Base-by-base conservation (phyloP, 2,888 invertebrate genomes). In the Drosophila mayaguana region DNA sequence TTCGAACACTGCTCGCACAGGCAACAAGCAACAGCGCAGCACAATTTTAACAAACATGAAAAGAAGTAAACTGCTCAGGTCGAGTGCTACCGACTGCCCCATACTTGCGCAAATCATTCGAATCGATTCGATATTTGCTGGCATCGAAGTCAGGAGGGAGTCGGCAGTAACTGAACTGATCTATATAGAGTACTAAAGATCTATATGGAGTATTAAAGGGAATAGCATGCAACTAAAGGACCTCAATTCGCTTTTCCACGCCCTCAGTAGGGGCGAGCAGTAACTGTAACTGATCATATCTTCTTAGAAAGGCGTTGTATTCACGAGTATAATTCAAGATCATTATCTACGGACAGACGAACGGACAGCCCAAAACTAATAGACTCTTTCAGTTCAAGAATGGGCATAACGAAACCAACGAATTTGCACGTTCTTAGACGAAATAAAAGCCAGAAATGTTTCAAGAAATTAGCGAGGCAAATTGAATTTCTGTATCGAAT, bases 1-100 rank as follows among this genome's bases (percentile, higher is more conserved):
- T 78, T 68, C 67, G 77, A 84, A 78, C 50, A 57, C 14, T 3
- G 28, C 32, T 18, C 32, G 8, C 28, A 28, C 28, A 8, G 8
- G 7, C 28, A 28, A 42, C 7, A 40, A 16, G 16, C 25, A 45
- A 42, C 22, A 45, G 36, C 20, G 32, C 14, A 53, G 25, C 25
- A 18, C 28, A n/a, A 54, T 18, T 18, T n/a, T 16, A 45, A 16
- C 5, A 36, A 34, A 40, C 14, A n/a, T 36, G 12, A 51, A 34
- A 48, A 53, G 18, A 12, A 42, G 12, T 2, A 5, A 11, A 18
- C n/a, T 40, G 3, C 9, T n/a, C n/a, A 9, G 9, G 4, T 40
- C n/a, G 40, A n/a, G 14, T 3, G 40, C n/a, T 18, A 40, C 40
- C 9, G 40, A 40, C 40, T 18, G 9, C 9, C 9, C 9, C n/a